Evolutionary conservation across 2,113 vertebrate species (phyloP).

Genomic region (Xerus inauris): DNA sequence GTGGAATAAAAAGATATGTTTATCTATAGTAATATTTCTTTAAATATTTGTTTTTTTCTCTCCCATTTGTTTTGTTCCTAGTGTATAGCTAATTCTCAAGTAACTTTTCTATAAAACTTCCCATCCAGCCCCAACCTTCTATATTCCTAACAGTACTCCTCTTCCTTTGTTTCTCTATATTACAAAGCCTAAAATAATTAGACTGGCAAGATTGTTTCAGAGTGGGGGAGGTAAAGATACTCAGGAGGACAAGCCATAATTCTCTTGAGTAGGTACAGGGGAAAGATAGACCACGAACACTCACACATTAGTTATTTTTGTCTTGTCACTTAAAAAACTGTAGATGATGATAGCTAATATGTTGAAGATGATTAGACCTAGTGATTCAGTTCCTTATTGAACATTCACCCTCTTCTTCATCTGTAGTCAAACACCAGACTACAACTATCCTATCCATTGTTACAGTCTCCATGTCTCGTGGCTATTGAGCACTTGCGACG

Average conservation of each 20-base stretch:
- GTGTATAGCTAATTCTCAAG: background rate
- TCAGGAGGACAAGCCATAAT: background rate
- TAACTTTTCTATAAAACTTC: background rate
- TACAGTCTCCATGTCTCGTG: background rate
- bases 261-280: background rate
- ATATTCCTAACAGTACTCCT: background rate
- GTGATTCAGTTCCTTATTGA: slow-evolving; percentile 23
- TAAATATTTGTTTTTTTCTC: background rate
- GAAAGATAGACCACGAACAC: background rate
- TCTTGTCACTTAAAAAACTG: background rate
- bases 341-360: background rate
- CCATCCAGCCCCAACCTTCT: background rate
- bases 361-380: background rate
- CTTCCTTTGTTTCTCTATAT: background rate
- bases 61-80: background rate
- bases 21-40: background rate
- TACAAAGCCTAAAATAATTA: background rate
- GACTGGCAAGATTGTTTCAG: background rate
- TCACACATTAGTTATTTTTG: background rate
- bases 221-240: background rate
- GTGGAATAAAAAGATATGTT: background rate
- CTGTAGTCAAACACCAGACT: background rate
- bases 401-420: background rate
- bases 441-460: fast-evolving
- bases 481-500: background rate